A percentile compares a stretch with the other conserved stretches of the same genome.
phyloP scores from a whole-genome alignment of 2,797 vertebrate genomes.

The Tapera naevia region DNA sequence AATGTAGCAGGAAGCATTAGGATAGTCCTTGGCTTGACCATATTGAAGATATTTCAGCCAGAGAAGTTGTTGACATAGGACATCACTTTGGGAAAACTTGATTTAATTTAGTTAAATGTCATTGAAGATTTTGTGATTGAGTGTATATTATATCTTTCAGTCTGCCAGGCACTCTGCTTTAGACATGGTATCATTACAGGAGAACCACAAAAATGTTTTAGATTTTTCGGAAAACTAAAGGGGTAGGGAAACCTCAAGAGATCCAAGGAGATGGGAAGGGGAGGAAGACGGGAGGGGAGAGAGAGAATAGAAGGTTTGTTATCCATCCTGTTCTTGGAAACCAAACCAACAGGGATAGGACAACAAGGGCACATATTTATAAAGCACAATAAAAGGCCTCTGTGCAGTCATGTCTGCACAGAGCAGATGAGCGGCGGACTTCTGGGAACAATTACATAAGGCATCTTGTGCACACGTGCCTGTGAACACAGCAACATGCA shows the following conservation, averaged over 20 bases:
- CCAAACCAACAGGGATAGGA: constrained; percentile 43
- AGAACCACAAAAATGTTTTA: constrained; percentile 43
- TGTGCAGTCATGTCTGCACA: constrained; percentile 46
- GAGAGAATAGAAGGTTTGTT: constrained; percentile 62
- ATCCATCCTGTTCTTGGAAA: constrained; percentile 44
- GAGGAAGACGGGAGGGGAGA: background rate
- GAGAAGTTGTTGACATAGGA: background rate
- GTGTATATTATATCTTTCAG: background rate
- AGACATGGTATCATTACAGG: constrained; percentile 38
- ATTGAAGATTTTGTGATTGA: background rate
- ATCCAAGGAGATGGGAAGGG: background rate
- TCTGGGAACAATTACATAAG: constrained; percentile 63
- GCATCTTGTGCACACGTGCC: constrained; percentile 11
- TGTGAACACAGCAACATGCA: background rate
- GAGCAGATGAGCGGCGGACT: constrained; percentile 59
- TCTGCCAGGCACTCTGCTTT: background rate
- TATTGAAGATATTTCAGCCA: background rate
- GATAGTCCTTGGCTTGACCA: background rate
- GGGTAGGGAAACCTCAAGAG: background rate
- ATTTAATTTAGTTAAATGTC: background rate
- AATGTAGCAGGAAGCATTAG: background rate
- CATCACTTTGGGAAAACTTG: background rate
- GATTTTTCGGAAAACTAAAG: constrained; percentile 32
- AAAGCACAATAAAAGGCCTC: constrained; percentile 69
- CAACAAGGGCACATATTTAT: constrained; percentile 66